A percentile compares a stretch with the other conserved stretches of the same genome.
These are phyloP conservation scores for Blera fallax DNA, from an alignment of 2,888 invertebrate species.

Conservation along the genomic window DNA sequence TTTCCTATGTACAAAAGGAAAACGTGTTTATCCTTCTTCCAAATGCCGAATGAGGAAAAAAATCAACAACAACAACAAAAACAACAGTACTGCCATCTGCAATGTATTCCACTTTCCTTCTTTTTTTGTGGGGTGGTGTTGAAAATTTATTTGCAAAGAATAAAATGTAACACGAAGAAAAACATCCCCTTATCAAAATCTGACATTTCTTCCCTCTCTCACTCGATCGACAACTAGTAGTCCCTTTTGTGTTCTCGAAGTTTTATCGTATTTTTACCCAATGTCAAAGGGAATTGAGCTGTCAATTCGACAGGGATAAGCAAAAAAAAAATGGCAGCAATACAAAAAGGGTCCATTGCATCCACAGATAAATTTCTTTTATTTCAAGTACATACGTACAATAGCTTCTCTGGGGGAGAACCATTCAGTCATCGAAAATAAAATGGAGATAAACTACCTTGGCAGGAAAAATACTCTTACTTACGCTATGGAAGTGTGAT, in stretches of 20 bases:
- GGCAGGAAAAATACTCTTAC: not conserved
- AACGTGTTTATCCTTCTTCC: slow-evolving; percentile 44
- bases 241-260: slow-evolving; percentile 33
- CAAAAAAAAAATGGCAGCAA: slow-evolving; percentile 53
- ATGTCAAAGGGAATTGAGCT: slow-evolving; percentile 66
- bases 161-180: slow-evolving; percentile 52
- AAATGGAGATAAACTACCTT: slow-evolving; percentile 30
- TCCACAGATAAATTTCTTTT: slow-evolving; percentile 2
- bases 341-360: slow-evolving; percentile 53
- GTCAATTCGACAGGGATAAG: slow-evolving; percentile 60
- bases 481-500: not conserved
- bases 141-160: slow-evolving; percentile 58
- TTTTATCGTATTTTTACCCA: slow-evolving; percentile 55
- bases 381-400: slow-evolving; percentile 12
- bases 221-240: not conserved
- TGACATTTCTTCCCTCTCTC: slow-evolving; percentile 57
- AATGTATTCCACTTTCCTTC: slow-evolving; percentile 27
- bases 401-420: not conserved
- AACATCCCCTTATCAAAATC: slow-evolving; percentile 70
- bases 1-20: slow-evolving; percentile 29
- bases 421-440: slow-evolving; percentile 24
- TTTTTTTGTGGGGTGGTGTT: slow-evolving; percentile 37
- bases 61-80: slow-evolving; percentile 4
- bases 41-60: slow-evolving; percentile 7
- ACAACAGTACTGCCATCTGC: slow-evolving; percentile 47